Percentiles rank a stretch among this genome's conserved stretches.
These are phyloP conservation scores for Dasypogon diadema DNA, from an alignment of 2,888 invertebrate species.

Conservation along the genomic window DNA sequence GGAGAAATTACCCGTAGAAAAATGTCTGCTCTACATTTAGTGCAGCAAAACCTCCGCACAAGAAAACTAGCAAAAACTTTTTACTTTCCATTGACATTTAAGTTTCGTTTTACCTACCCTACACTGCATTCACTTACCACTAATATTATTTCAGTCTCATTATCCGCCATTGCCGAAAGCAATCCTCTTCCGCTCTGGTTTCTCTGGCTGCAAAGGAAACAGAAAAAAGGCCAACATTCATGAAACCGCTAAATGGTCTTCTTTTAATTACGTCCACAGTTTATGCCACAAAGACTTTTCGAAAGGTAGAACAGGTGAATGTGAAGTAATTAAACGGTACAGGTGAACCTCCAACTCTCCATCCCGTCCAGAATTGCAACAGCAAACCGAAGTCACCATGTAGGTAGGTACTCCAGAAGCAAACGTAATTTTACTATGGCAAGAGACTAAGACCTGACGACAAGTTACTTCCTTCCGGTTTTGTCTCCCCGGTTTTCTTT, in stretches of 20 bases:
- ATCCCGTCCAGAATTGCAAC: neutral
- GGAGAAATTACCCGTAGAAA: too few species aligned
- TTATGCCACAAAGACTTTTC: neutral
- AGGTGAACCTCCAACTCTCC: neutral
- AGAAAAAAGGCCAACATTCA: neutral
- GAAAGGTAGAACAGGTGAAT: neutral
- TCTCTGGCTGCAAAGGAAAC: neutral
- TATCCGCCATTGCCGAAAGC: neutral
- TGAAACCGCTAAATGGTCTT: slow-evolving; percentile 23
- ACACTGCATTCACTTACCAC: neutral
- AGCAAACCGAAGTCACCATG: too few species aligned
- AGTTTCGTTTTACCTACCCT: neutral
- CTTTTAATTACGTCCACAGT: slow-evolving; percentile 27
- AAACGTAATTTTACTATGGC: too few species aligned
- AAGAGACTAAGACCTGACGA: too few species aligned
- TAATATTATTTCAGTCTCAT: neutral
- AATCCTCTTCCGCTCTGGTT: slow-evolving; percentile 22
- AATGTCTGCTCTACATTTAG: too few species aligned
- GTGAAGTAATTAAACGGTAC: slow-evolving; percentile 1
- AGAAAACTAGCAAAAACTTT: too few species aligned
- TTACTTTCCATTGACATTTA: too few species aligned
- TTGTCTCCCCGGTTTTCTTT: too few species aligned
- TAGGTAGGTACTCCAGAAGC: too few species aligned
- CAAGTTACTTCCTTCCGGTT: too few species aligned
- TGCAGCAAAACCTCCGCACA: too few species aligned